Percentiles rank a stretch among this genome's conserved stretches.
Conservation (phyloP, 2,888 invertebrate genomes). For the Keiferia lycopersicella region DNA sequence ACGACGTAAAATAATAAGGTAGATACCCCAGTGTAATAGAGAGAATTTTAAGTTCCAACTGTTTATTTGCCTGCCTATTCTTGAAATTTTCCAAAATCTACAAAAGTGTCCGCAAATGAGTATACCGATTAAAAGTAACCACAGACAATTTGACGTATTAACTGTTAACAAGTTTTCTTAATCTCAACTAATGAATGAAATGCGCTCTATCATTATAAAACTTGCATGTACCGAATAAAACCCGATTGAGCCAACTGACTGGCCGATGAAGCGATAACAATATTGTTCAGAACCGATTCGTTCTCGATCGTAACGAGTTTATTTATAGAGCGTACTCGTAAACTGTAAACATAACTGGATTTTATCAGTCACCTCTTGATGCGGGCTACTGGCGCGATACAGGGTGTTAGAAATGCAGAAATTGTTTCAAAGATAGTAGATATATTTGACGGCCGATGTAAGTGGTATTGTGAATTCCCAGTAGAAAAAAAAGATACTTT, state of each 20-base stretch:
- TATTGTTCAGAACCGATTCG: slow-evolving; percentile 1
- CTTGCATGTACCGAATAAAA: slow-evolving; percentile 1
- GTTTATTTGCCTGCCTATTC: no score
- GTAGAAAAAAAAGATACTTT: no score
- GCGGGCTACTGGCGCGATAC: background rate
- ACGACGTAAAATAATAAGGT: no score
- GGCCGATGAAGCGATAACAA: background rate
- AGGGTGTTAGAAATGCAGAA: background rate
- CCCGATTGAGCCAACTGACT: background rate
- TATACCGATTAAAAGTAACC: no score
- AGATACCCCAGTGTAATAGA: no score
- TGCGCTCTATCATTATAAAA: background rate
- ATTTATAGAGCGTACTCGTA: background rate
- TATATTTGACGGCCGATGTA: no score
- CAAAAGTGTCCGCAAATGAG: no score
- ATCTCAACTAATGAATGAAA: background rate
- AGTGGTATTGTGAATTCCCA: no score
- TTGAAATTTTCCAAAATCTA: no score
- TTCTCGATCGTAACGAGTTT: background rate
- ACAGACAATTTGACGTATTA: no score
- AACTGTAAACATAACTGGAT: slow-evolving; percentile 11
- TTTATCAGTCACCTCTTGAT: background rate
- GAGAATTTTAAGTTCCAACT: no score
- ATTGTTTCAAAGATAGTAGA: no score
- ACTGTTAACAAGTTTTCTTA: background rate